These are phyloP conservation scores for Eriocheir sinensis DNA, from an alignment of 1,140 invertebrate species.

Conservation along the genomic window DNA sequence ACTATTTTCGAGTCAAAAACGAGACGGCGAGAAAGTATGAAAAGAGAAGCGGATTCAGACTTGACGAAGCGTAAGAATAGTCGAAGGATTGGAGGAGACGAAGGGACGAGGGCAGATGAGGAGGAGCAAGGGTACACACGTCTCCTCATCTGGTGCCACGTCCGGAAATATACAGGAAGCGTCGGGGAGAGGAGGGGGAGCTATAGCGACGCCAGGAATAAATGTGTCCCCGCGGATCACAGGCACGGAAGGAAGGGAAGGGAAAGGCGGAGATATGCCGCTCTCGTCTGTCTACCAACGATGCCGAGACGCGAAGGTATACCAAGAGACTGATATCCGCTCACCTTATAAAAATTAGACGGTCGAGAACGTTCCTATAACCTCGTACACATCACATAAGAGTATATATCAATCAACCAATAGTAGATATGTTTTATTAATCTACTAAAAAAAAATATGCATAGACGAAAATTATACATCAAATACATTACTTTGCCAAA, in stretches of 20 bases:
- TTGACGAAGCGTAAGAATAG: too few species aligned
- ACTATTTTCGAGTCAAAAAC: too few species aligned
- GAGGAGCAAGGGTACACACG: neutral
- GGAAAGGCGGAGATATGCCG: neutral
- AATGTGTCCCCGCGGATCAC: neutral
- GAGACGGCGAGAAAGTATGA: too few species aligned
- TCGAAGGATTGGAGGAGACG: neutral
- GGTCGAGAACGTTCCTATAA: too few species aligned
- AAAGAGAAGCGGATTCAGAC: too few species aligned
- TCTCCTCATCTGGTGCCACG: neutral
- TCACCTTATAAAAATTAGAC: too few species aligned
- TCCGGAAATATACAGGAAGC: constrained; percentile 23
- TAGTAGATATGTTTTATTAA: too few species aligned
- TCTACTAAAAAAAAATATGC: too few species aligned
- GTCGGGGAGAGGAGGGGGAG: neutral
- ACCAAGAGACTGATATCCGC: too few species aligned
- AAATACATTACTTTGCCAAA: neutral
- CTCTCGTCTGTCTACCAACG: neutral
- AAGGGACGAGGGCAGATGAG: neutral
- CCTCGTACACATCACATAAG: too few species aligned
- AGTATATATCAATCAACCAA: too few species aligned
- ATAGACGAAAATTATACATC: neutral
- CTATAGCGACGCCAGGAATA: constrained; percentile 2
- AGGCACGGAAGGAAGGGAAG: too few species aligned
- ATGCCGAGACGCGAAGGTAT: neutral